phyloP scores from a whole-genome alignment of 2,888 invertebrate species.

The Hemistola chrysoprasaria region DNA sequence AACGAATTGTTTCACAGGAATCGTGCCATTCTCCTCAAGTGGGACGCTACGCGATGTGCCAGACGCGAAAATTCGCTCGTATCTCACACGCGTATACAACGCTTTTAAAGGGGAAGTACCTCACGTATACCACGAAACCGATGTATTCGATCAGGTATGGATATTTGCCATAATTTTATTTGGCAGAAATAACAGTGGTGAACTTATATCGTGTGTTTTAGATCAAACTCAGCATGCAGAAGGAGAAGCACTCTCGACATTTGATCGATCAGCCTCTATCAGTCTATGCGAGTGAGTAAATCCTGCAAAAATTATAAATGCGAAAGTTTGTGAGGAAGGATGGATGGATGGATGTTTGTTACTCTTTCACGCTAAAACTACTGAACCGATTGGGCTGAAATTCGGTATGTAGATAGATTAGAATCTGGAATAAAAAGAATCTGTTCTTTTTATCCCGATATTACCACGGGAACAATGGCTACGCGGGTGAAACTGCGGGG shows the following conservation, averaged over 20 bases:
- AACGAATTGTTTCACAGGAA: slow-evolving; percentile 65
- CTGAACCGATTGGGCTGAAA: too few species aligned
- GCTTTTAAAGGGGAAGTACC: slow-evolving; percentile 96
- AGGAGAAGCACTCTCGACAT: slow-evolving; percentile 61
- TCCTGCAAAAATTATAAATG: not conserved
- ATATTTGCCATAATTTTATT: too few species aligned
- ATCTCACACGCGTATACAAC: slow-evolving; percentile 94
- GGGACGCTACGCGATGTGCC: slow-evolving; percentile 88
- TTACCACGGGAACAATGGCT: too few species aligned
- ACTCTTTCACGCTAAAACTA: too few species aligned
- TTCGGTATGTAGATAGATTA: too few species aligned
- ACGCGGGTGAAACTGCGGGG: too few species aligned
- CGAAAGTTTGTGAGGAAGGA: too few species aligned
- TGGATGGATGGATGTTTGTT: too few species aligned
- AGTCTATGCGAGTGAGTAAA: slow-evolving; percentile 63
- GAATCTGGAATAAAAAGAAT: too few species aligned
- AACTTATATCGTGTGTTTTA: slow-evolving; percentile 38
- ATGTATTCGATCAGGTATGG: slow-evolving; percentile 69
- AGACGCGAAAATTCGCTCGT: slow-evolving; percentile 90
- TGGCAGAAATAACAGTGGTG: too few species aligned
- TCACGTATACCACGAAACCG: slow-evolving; percentile 58
- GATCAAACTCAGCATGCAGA: slow-evolving; percentile 67
- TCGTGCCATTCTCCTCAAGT: slow-evolving; percentile 86
- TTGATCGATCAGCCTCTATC: slow-evolving; percentile 54
- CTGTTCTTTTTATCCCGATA: too few species aligned